Conservation (phyloP, 2,888 invertebrate species). For the Tethea ocularis region DNA sequence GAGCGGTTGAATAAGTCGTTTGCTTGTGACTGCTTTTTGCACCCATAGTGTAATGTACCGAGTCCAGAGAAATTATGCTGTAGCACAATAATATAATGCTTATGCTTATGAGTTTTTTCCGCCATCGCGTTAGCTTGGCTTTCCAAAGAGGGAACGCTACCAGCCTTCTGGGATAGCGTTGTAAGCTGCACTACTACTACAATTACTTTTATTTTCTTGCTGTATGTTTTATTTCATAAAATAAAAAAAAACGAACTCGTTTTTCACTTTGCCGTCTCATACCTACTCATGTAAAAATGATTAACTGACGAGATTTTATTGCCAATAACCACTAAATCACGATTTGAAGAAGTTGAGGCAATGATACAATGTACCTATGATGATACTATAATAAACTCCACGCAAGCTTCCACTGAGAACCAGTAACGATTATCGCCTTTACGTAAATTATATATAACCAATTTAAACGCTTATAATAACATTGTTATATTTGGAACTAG, state of each 20-base stretch:
- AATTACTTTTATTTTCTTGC: no score
- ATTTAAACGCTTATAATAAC: neutral
- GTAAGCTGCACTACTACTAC: no score
- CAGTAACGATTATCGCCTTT: neutral
- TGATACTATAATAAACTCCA: neutral
- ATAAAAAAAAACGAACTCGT: no score
- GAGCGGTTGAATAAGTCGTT: constrained; percentile 32
- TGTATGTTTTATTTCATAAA: no score
- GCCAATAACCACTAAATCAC: neutral
- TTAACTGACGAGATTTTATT: neutral
- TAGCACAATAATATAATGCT: no score
- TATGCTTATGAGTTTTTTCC: no score
- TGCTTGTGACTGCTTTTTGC: constrained; percentile 7
- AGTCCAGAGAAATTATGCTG: neutral
- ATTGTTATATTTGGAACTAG: neutral
- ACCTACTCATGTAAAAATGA: neutral
- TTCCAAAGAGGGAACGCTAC: no score
- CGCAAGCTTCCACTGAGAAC: neutral
- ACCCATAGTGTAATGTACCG: neutral
- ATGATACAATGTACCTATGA: neutral
- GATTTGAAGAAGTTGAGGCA: neutral
- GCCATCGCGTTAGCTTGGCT: no score
- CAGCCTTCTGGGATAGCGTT: no score
- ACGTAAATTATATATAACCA: neutral
- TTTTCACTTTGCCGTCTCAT: no score